These are phyloP conservation scores for Melanotaenia boesemani DNA, from an alignment of 2,797 vertebrate species.

Conservation along the genomic window DNA sequence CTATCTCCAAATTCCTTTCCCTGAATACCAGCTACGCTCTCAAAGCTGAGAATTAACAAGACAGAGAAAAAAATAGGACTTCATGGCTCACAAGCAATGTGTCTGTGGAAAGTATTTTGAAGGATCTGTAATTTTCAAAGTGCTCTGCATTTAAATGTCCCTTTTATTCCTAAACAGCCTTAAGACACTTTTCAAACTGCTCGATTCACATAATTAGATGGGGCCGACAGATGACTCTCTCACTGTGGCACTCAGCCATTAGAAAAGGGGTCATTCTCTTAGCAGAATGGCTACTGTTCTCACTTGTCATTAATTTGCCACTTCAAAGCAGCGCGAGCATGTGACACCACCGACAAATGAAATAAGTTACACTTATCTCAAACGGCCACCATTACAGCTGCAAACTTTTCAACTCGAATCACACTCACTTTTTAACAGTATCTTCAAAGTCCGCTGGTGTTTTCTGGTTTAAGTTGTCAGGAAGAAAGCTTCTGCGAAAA, in stretches of 20 bases:
- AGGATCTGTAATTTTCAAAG: slow-evolving; percentile 97
- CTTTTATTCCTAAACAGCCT: slow-evolving; percentile 99
- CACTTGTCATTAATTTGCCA: slow-evolving; percentile 96
- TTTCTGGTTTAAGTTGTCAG: slow-evolving; percentile 55
- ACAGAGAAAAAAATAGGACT: slow-evolving; percentile 52
- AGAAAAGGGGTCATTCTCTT: slow-evolving; percentile 96
- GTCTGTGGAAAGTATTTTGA: slow-evolving; percentile 94
- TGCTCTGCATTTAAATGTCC: slow-evolving; percentile 95
- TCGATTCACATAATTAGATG: slow-evolving; percentile 98
- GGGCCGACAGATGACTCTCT: slow-evolving; percentile 90
- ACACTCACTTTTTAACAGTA: slow-evolving; percentile 60
- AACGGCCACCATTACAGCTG: slow-evolving; percentile 92
- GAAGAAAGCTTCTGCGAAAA: slow-evolving; percentile 18
- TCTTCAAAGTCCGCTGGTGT: slow-evolving; percentile 56
- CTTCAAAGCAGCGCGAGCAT: slow-evolving; percentile 93
- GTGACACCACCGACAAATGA: slow-evolving; percentile 91
- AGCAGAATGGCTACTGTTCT: slow-evolving; percentile 95
- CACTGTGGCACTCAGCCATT: slow-evolving; percentile 84
- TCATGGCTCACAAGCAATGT: slow-evolving; percentile 53
- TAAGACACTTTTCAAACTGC: slow-evolving; percentile 94
- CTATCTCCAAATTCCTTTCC: slow-evolving; percentile 40
- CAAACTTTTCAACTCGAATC: slow-evolving; percentile 85
- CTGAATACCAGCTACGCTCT: slow-evolving; percentile 86
- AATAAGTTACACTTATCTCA: slow-evolving; percentile 94
- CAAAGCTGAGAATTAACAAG: slow-evolving; percentile 90